Base-by-base conservation (phyloP, 2,888 invertebrate genomes). In the Incurvaria masculella region DNA sequence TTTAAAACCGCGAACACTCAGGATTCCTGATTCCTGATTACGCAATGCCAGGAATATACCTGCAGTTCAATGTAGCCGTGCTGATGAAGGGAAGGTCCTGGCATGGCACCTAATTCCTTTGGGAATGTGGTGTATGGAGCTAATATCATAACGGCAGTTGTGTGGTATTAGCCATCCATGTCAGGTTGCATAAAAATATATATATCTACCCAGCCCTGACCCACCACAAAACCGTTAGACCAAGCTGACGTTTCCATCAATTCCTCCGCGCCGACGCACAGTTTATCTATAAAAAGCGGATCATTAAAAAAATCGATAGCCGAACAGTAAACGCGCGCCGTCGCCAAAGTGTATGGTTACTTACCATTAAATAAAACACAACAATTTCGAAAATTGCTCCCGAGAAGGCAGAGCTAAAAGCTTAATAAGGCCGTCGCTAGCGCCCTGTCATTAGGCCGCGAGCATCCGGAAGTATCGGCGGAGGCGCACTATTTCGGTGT, bases 351-450 rank as follows among this genome's bases (percentile, higher is more conserved):
- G 48, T 54, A 52, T 56, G 51, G 54, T 56, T 56, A 56, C 52
- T 52, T 49, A 50, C 58, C 53, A 58, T 57, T 56, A 56, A 44
- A 53, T 43, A 54, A 55, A 58, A 57, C 53, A 57, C 52, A 56
- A 55, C 58, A 54, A 58, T 58, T 58, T 58, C 52, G 48, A 38
- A 57, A 55, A 56, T 55, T 53, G 52, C 51, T 49, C 49, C 38
- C 33, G 33, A n/a, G 33, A 14, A 33, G 33, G 11, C 5, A 8
- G 14, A 42, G 47, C 52, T 51, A 53, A 55, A 52, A 52, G 50
- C 41, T 49, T 45, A 49, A 50, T 49, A 49, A 45, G 33, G 3
- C 8, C 33, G 3, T 4, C 4, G 14, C 33, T 33, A 33, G 33
- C 33, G 33, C 33, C 33, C 33, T 33, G 11, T 33, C 33, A 33